phyloP scores from a whole-genome alignment of 2,888 invertebrate genomes.

The Thysanoteuthis rhombus region DNA sequence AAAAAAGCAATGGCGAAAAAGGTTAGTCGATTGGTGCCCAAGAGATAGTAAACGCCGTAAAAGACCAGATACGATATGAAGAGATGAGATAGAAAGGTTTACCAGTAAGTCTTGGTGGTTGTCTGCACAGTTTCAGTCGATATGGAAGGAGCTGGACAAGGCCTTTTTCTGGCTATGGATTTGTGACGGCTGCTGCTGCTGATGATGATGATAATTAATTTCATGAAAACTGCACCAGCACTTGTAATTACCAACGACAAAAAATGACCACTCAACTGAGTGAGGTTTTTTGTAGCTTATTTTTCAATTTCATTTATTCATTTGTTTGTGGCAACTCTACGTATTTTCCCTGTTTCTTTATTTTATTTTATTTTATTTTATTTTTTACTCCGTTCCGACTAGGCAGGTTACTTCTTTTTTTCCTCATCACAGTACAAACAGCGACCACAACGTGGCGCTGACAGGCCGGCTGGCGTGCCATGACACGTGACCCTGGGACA shows the following conservation, averaged over 20 bases:
- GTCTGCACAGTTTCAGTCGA: no score
- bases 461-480: not conserved
- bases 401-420: not conserved
- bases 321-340: not conserved
- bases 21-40: no score
- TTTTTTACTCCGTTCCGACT: not conserved
- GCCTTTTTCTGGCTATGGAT: no score
- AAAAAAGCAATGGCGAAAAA: no score
- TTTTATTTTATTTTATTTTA: not conserved
- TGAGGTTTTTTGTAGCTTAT: not conserved
- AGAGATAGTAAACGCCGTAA: no score
- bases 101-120: no score
- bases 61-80: no score
- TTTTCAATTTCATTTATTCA: not conserved
- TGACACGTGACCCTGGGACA: not conserved
- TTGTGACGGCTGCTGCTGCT: no score
- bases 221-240: not conserved
- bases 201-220: no score
- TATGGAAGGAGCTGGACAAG: no score
- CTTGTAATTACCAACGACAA: not conserved
- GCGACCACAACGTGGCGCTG: not conserved
- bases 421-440: not conserved
- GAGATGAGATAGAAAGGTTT: no score
- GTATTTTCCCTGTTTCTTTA: no score
- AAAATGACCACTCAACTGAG: not conserved